A percentile compares a stretch with the other conserved stretches of the same genome.
These are phyloP conservation scores for Diaprepes abbreviatus DNA, from an alignment of 2,888 invertebrate genomes.

Conservation along the genomic window DNA sequence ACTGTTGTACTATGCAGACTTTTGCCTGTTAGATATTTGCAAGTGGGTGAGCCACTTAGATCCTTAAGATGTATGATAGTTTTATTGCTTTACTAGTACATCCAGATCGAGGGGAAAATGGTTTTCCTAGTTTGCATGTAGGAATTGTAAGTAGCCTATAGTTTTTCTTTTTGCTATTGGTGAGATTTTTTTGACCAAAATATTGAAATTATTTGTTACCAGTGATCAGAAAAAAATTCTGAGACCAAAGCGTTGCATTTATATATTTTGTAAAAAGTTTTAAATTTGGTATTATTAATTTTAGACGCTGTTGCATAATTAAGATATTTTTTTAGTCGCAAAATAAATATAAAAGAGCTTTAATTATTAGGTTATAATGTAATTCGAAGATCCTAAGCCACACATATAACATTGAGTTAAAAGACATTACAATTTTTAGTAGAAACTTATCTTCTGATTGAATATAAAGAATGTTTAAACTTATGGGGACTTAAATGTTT, in stretches of 20 bases:
- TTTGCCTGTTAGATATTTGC: no score
- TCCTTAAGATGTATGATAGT: no score
- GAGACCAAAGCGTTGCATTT: constrained; percentile 30
- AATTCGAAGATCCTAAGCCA: not conserved
- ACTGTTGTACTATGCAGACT: no score
- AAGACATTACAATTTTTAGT: no score
- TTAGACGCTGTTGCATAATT: constrained; percentile 19
- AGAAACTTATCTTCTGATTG: no score
- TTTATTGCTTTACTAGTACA: no score
- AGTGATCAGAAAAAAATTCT: constrained; percentile 13
- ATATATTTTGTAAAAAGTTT: constrained; percentile 15
- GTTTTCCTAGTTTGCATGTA: not conserved
- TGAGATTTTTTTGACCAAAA: constrained; percentile 22
- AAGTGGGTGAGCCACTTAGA: no score
- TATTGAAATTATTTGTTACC: constrained; percentile 8
- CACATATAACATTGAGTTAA: no score
- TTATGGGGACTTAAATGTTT: no score
- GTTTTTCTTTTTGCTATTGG: not conserved
- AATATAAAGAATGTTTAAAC: no score
- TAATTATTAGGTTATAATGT: constrained; percentile 26
- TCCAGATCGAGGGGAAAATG: not conserved
- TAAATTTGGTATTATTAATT: constrained; percentile 23
- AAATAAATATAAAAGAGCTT: constrained; percentile 29
- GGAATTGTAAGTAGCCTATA: not conserved
- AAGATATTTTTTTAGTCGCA: constrained; percentile 25